These are phyloP conservation scores for Aphis craccivora DNA, from an alignment of 1,140 invertebrate genomes.

Conservation along the genomic window DNA sequence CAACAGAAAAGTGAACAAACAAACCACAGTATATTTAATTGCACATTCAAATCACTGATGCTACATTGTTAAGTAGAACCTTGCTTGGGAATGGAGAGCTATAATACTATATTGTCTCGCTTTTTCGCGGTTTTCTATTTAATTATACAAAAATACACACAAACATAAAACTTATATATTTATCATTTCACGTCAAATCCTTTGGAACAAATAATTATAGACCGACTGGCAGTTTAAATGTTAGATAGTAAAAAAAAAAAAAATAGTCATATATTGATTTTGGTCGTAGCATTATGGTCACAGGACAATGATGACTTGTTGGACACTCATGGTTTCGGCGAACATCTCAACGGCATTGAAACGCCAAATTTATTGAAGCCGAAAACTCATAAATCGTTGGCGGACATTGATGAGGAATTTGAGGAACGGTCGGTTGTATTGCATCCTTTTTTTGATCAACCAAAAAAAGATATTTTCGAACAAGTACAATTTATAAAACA, in stretches of 20 bases:
- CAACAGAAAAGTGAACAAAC: slow-evolving; percentile 51
- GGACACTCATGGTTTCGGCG: slow-evolving; percentile 48
- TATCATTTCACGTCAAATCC: slow-evolving; percentile 46
- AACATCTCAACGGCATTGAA: slow-evolving; percentile 52
- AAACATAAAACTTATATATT: slow-evolving; percentile 21
- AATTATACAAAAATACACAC: slow-evolving; percentile 16
- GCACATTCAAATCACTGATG: slow-evolving; percentile 28
- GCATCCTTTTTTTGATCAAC: slow-evolving; percentile 38
- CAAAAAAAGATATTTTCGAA: slow-evolving; percentile 16
- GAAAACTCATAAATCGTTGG: slow-evolving; percentile 47
- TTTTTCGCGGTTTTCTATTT: slow-evolving; percentile 53
- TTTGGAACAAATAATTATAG: slow-evolving; percentile 34
- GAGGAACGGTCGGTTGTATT: slow-evolving; percentile 50
- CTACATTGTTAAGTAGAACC: slow-evolving; percentile 52
- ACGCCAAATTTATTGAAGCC: slow-evolving; percentile 53
- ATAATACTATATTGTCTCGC: slow-evolving; percentile 51
- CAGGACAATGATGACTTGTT: slow-evolving; percentile 55
- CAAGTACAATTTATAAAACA: not conserved
- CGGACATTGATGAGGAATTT: slow-evolving; percentile 55
- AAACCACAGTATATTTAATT: slow-evolving; percentile 50
- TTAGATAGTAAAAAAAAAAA: slow-evolving; percentile 44
- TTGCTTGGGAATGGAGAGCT: slow-evolving; percentile 51
- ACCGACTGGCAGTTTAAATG: slow-evolving; percentile 37
- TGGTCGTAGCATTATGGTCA: slow-evolving; percentile 50
- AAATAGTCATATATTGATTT: slow-evolving; percentile 46